A percentile compares a stretch with the other conserved stretches of the same genome.
Conservation (phyloP, 92 coral and sea anemone species). For the Phenganax stokvisi region DNA sequence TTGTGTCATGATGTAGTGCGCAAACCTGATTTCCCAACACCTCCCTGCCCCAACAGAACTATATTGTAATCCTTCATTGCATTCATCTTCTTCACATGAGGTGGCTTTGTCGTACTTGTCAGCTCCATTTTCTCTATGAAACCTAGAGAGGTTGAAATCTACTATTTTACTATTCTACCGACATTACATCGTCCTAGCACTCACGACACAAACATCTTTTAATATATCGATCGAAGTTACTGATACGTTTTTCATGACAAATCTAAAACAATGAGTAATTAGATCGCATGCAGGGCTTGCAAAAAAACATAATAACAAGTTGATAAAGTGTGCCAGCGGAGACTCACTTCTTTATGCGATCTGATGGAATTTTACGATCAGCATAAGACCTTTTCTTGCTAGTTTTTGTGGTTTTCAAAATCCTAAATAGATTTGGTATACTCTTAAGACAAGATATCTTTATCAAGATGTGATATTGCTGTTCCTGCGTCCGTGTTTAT, state of each 20-base stretch:
- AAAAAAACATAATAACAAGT: constrained; percentile 11
- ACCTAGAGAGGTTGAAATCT: constrained; percentile 5
- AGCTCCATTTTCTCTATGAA: constrained; percentile 34
- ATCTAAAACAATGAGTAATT: constrained; percentile 17
- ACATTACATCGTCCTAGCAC: constrained; percentile 12
- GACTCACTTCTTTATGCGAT: not conserved
- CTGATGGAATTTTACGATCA: not conserved
- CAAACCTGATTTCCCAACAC: constrained; percentile 84
- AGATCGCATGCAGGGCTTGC: constrained; percentile 27
- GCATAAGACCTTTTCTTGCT: not conserved
- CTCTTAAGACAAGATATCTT: not conserved
- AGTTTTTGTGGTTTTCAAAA: not conserved
- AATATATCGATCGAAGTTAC: constrained; percentile 18
- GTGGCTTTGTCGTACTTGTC: constrained; percentile 31
- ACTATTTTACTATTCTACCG: not conserved
- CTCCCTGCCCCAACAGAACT: constrained; percentile 77
- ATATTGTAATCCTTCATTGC: constrained; percentile 61
- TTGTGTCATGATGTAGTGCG: not conserved
- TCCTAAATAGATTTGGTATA: not conserved
- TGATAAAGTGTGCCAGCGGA: not conserved
- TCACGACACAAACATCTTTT: not conserved
- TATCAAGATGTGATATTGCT: not conserved
- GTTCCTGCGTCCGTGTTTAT: not conserved
- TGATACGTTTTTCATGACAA: not conserved
- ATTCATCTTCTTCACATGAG: constrained; percentile 44